phyloP scores from a whole-genome alignment of 2,888 invertebrate genomes.

The Scaptomyza parva region DNA sequence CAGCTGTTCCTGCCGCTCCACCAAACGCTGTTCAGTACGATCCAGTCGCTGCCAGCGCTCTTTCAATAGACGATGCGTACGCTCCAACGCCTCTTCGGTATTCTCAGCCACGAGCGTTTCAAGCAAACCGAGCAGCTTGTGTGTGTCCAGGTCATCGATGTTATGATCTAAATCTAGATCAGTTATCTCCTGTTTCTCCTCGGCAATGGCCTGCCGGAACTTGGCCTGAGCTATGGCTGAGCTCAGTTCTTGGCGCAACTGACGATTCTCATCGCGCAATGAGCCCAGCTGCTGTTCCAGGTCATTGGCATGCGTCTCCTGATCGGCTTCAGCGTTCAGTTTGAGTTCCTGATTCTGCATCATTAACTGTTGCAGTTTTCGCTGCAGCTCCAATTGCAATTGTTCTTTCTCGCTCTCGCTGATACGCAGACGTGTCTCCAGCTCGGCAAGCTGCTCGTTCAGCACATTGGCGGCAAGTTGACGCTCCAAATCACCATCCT shows the following conservation, averaged over 20 bases:
- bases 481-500: constrained; percentile 79
- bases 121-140: constrained; percentile 70
- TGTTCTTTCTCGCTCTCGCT: constrained; percentile 79
- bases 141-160: constrained; percentile 52
- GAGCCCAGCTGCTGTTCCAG: constrained; percentile 73
- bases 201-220: constrained; percentile 75
- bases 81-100: constrained; percentile 62
- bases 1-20: constrained; percentile 84
- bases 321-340: constrained; percentile 78
- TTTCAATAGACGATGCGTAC: constrained; percentile 86
- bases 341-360: constrained; percentile 80
- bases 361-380: constrained; percentile 72
- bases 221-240: constrained; percentile 70
- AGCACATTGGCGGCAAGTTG: constrained; percentile 73
- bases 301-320: constrained; percentile 73
- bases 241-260: constrained; percentile 72
- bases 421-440: constrained; percentile 71
- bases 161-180: constrained; percentile 75
- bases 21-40: constrained; percentile 84
- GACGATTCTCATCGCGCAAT: constrained; percentile 70
- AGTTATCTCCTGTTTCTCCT: constrained; percentile 82
- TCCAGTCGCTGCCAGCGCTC: constrained; percentile 86
- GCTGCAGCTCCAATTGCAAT: constrained; percentile 77
- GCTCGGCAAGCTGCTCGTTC: constrained; percentile 72
- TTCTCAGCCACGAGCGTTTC: constrained; percentile 53